phyloP scores from a whole-genome alignment of 2,888 invertebrate species.

The Gerris lacustris region DNA sequence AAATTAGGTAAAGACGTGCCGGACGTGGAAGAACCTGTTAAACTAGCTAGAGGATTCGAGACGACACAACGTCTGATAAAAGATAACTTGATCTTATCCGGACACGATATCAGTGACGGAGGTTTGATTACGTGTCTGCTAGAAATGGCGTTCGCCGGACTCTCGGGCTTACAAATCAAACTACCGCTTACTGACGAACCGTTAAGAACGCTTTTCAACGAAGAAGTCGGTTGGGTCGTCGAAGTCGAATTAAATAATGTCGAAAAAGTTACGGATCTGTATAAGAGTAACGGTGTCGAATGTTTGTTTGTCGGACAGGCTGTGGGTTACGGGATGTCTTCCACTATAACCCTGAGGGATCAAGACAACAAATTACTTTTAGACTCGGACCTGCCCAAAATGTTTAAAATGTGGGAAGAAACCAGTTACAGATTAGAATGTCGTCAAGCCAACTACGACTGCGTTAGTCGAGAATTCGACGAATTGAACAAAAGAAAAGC shows the following conservation, averaged over 20 bases:
- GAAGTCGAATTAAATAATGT: conserved; percentile 52
- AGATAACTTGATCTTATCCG: conserved; percentile 38
- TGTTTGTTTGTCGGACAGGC: conserved; percentile 57
- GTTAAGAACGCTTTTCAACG: conserved; percentile 62
- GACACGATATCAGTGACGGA: conserved; percentile 60
- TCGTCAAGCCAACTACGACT: conserved; percentile 66
- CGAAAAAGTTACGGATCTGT: conserved; percentile 43
- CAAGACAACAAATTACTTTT: conserved; percentile 47
- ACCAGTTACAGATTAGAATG: conserved; percentile 83
- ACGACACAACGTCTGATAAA: conserved; percentile 72
- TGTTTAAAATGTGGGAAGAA: conserved; percentile 86
- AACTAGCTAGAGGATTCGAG: conserved; percentile 63
- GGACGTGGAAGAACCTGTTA: conserved; percentile 58
- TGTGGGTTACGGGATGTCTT: conserved; percentile 52
- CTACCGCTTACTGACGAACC: conserved; percentile 45
- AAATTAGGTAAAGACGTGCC: conserved; percentile 71
- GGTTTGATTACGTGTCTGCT: conserved; percentile 78
- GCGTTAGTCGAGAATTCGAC: conserved; percentile 66
- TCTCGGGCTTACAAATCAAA: conserved; percentile 62
- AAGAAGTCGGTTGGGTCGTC: conserved; percentile 75
- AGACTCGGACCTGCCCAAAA: conserved; percentile 48
- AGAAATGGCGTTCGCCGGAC: conserved; percentile 93
- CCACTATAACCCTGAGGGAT: conserved; percentile 48
- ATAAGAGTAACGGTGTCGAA: conserved; percentile 47
- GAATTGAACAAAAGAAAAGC: conserved; percentile 54